Evolutionary conservation across 1,140 invertebrate genomes (phyloP).

Genomic region (Drosophila bifasciata): DNA sequence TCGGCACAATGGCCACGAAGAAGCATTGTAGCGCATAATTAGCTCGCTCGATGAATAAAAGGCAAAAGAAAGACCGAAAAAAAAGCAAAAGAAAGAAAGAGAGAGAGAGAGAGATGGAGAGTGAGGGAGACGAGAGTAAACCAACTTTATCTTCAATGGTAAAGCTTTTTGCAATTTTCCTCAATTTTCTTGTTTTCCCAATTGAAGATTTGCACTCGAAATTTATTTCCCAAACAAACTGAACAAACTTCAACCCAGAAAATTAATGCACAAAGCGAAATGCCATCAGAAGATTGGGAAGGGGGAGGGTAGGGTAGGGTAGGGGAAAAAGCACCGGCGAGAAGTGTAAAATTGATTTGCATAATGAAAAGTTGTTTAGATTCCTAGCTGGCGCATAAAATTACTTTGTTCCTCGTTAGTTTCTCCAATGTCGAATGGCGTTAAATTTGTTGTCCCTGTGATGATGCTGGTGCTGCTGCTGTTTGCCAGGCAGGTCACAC

Average conservation of each 20-base stretch:
- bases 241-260: slow-evolving; percentile 56
- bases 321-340: slow-evolving; percentile 6
- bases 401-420: slow-evolving; percentile 64
- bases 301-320: background rate
- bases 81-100: background rate
- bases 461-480: no score
- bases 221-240: slow-evolving; percentile 65
- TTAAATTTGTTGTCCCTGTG: slow-evolving; percentile 11
- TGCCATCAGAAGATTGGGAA: slow-evolving; percentile 26
- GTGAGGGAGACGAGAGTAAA: slow-evolving; percentile 7
- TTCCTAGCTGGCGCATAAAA: slow-evolving; percentile 46
- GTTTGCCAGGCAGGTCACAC: slow-evolving; percentile 56
- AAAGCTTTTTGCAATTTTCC: slow-evolving; percentile 40
- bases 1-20: slow-evolving; percentile 63
- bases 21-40: slow-evolving; percentile 77
- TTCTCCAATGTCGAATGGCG: slow-evolving; percentile 37
- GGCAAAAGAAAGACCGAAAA: slow-evolving; percentile 2
- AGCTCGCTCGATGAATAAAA: slow-evolving; percentile 74
- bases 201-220: slow-evolving; percentile 71
- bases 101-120: background rate
- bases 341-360: slow-evolving; percentile 73
- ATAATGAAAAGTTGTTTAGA: slow-evolving; percentile 73
- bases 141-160: slow-evolving; percentile 30
- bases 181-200: slow-evolving; percentile 34
- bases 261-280: slow-evolving; percentile 64